These are phyloP conservation scores for Aphidoletes aphidimyza DNA, from an alignment of 2,888 invertebrate genomes.

Conservation along the genomic window DNA sequence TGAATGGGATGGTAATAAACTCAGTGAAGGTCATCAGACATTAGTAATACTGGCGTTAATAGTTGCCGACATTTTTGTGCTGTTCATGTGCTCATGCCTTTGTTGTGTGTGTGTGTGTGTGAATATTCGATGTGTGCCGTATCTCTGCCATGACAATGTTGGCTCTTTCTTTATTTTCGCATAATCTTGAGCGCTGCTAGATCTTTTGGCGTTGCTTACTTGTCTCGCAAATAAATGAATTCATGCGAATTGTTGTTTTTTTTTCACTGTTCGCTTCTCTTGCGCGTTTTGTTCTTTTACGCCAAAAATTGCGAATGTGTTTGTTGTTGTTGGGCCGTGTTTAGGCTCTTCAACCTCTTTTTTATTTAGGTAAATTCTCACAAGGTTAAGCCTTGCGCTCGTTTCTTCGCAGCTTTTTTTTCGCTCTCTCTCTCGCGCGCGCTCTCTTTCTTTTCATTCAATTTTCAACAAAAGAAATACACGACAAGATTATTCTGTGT, in stretches of 20 bases:
- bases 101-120: neutral
- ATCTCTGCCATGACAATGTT: neutral
- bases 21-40: conserved; percentile 57
- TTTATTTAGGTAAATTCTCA: conserved; percentile 39
- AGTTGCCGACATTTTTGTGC: neutral
- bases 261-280: neutral
- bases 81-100: neutral
- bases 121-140: too few relatives aligned
- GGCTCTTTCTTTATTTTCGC: neutral
- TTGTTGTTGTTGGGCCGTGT: conserved; percentile 29
- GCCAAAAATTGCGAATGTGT: neutral
- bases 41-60: conserved; percentile 35
- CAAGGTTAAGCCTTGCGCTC: conserved; percentile 50
- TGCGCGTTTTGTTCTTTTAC: neutral
- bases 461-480: conserved; percentile 28
- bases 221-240: conserved; percentile 27
- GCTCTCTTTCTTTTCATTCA: neutral
- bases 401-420: neutral
- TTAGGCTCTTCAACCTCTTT: conserved; percentile 39
- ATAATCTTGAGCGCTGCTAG: neutral
- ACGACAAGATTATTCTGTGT: conserved; percentile 2
- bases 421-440: neutral
- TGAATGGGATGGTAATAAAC: conserved; percentile 57
- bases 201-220: neutral
- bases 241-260: conserved; percentile 11